Conservation (phyloP, 2,888 invertebrate species). For the Drosophila kokeensis region DNA sequence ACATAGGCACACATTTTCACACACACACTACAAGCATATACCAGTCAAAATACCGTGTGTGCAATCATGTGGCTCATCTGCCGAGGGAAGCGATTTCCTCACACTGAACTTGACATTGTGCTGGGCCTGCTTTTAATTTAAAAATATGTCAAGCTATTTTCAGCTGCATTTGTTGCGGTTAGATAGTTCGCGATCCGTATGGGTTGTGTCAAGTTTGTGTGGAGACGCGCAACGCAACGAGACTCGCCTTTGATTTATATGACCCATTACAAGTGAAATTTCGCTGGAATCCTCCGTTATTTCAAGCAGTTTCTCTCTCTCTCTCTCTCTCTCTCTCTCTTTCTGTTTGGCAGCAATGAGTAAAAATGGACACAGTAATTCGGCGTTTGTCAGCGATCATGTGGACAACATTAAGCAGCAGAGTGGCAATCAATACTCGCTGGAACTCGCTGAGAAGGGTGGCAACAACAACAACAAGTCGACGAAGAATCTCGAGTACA, state of each 20-base stretch:
- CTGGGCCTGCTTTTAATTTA: slow-evolving; percentile 66
- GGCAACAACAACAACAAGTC: slow-evolving; percentile 58
- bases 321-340: slow-evolving; percentile 2
- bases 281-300: slow-evolving; percentile 12
- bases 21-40: slow-evolving; percentile 7
- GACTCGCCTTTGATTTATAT: slow-evolving; percentile 38
- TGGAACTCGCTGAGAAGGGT: slow-evolving; percentile 84
- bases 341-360: slow-evolving; percentile 70
- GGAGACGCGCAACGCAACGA: not conserved
- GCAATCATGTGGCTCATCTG: slow-evolving; percentile 36
- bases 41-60: slow-evolving; percentile 13
- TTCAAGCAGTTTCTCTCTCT: slow-evolving; percentile 1
- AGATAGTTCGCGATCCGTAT: slow-evolving; percentile 38
- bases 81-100: slow-evolving; percentile 51
- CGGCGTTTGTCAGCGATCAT: slow-evolving; percentile 83
- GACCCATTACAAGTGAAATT: slow-evolving; percentile 33
- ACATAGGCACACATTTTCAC: not conserved
- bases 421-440: slow-evolving; percentile 68
- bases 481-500: slow-evolving; percentile 86
- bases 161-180: slow-evolving; percentile 41
- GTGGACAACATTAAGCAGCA: slow-evolving; percentile 72
- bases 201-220: slow-evolving; percentile 54
- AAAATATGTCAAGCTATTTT: slow-evolving; percentile 71
- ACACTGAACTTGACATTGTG: slow-evolving; percentile 82
- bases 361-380: slow-evolving; percentile 84